Percentiles rank a stretch among this genome's conserved stretches.
These are phyloP conservation scores for Sphaerophoria rueppellii DNA, from an alignment of 2,888 invertebrate species.

Conservation along the genomic window DNA sequence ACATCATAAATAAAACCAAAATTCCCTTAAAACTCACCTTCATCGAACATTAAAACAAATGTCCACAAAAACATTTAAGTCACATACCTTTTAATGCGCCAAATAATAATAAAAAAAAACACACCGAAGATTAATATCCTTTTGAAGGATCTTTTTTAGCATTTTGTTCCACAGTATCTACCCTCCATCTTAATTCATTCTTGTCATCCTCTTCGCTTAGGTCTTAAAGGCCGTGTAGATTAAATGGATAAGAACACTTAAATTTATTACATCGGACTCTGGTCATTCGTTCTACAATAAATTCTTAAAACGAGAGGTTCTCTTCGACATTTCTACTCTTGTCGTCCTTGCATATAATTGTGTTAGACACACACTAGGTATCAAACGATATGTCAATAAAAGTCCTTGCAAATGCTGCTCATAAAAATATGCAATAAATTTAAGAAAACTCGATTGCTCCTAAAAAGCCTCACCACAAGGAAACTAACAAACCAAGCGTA, in stretches of 20 bases:
- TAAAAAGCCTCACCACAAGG: not conserved
- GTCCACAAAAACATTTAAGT: conserved; percentile 5
- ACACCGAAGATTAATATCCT: conserved; percentile 17
- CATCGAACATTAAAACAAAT: conserved; percentile 13
- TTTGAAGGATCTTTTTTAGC: conserved; percentile 16
- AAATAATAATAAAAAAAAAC: not conserved
- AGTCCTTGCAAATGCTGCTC: not conserved
- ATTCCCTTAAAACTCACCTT: too few species aligned
- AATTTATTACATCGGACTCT: conserved; percentile 38
- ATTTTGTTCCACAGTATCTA: conserved; percentile 30
- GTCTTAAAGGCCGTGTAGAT: conserved; percentile 23
- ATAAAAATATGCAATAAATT: conserved; percentile 21
- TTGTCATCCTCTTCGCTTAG: not conserved
- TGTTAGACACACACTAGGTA: not conserved
- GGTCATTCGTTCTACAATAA: conserved; percentile 26
- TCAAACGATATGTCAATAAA: not conserved
- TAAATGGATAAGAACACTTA: conserved; percentile 32
- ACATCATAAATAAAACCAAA: too few species aligned
- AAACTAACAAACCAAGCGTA: not conserved
- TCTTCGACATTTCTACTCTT: not conserved
- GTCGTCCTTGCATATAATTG: not conserved
- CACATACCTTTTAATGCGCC: conserved; percentile 1
- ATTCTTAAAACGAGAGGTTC: not conserved
- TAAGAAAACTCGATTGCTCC: not conserved
- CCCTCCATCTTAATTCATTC: not conserved